Conservation (phyloP, 1,140 invertebrate species). For the Drosophila miranda region DNA sequence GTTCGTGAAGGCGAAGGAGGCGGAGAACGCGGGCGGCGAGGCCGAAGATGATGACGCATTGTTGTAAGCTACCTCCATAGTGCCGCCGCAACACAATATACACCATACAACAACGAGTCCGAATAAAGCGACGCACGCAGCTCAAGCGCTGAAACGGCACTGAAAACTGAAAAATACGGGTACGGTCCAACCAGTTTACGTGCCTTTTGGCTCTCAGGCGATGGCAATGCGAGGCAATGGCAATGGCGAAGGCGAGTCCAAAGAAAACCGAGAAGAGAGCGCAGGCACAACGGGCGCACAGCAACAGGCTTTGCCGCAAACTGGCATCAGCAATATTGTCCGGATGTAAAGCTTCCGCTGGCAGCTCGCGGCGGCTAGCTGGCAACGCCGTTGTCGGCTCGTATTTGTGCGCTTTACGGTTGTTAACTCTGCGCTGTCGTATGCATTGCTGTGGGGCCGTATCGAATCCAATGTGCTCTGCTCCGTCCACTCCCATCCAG, state of each 20-base stretch:
- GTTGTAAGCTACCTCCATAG: slow-evolving; percentile 64
- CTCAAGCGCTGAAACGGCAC: slow-evolving; percentile 68
- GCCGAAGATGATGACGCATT: slow-evolving; percentile 67
- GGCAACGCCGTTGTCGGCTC: slow-evolving; percentile 41
- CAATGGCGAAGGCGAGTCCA: slow-evolving; percentile 54
- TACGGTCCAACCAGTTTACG: slow-evolving; percentile 75
- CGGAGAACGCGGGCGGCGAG: slow-evolving; percentile 31
- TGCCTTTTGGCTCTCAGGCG: slow-evolving; percentile 68
- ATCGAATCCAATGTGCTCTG: slow-evolving; percentile 66
- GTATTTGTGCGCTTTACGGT: slow-evolving; percentile 70
- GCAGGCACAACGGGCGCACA: slow-evolving; percentile 20
- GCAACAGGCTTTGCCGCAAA: slow-evolving; percentile 57
- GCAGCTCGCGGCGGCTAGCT: slow-evolving; percentile 40
- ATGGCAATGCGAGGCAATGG: slow-evolving; percentile 29
- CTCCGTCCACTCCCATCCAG: not conserved
- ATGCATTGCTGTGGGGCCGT: slow-evolving; percentile 36
- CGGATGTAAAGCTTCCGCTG: slow-evolving; percentile 78
- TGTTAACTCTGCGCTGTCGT: slow-evolving; percentile 65
- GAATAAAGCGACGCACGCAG: slow-evolving; percentile 61
- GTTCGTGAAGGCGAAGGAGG: slow-evolving; percentile 66
- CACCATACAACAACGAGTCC: slow-evolving; percentile 11
- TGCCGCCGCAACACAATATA: slow-evolving; percentile 1
- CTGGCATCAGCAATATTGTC: slow-evolving; percentile 52
- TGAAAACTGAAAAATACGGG: slow-evolving; percentile 63
- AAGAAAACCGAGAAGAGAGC: slow-evolving; percentile 41